Base-by-base conservation (phyloP, 2,888 invertebrate genomes). In the Pantelozetes paolii region DNA sequence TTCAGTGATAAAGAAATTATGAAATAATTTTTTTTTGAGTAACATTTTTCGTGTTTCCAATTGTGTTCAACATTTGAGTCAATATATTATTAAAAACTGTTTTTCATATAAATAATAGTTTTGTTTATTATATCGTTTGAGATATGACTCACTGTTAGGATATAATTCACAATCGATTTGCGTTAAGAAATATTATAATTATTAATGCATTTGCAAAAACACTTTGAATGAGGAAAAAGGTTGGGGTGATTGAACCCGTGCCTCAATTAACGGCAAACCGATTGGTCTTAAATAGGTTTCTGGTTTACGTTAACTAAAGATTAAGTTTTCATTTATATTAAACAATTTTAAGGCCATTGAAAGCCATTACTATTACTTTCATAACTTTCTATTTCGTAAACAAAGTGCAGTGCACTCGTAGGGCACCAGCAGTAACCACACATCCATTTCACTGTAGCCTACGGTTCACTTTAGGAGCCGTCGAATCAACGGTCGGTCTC, bases 291-390 rank as follows among this genome's bases (percentile, higher is more conserved):
- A 67, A 67, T 67, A 67, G 67, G 67, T 67, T 67, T 67, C 67
- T 67, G 67, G 67, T 67, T 67, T 67, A 40, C 36, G 11, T 42
- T 67, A 59, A 32, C 32, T 45, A 45, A 45, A 54, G 54, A 54
- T 54, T 54, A 64, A 64, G 57, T 57, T 28, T 23, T 3, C 13
- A 20, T 57, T 57, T 57, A 48, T 11, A 50, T 67, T 8, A 6
- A 42, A 67, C 23, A 40, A 20, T 23, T 40, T 67, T 42, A 40
- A 67, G 40, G 67, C 40, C n/a, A n/a, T n/a, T n/a, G n/a, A n/a
- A n/a, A n/a, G n/a, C n/a, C n/a, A n/a, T n/a, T n/a, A n/a, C n/a
- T 40, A 67, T 67, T 40, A 67, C 40, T 67, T 67, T 67, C 67
- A 32, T 67, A 59, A 59, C 42, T 67, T 67, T 42, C 67, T 9